Evolutionary conservation across 2,113 vertebrate genomes (phyloP), one percentile per base, ranked within the genome.

Genomic region (Ceyx cyanopectus): DNA sequence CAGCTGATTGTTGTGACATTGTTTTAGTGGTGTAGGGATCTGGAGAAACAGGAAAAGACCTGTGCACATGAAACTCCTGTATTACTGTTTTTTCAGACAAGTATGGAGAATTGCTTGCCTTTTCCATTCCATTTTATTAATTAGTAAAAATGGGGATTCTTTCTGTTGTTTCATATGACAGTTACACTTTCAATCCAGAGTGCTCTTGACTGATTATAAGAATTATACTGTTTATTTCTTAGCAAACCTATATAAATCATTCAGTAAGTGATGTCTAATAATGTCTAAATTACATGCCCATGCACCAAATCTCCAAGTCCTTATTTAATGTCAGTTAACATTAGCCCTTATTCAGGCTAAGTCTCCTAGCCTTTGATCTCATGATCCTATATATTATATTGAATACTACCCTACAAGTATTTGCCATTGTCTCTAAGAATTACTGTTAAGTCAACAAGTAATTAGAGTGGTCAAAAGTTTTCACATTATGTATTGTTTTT

Each of bases 401-500:
- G 87, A 94, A 66, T 92, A 62, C 6, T 85, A 80, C 54, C 92
- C 92, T 87, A 66, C 85, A 95, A 93, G 66, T 63, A 30, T 88
- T 94, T 96, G 73, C 82, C 54, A 75, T 73, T 79, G 26, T 92
- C 63, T 96, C 32, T 80, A 92, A 86, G 72, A 91, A 76, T 63
- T 46, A 43, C n/a, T n/a, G 56, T 89, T 73, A 89, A 61, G 77
- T 96, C 73, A 95, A 89, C 95, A 97, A 97, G 85, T 90, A 97
- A 95, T 96, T 96, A 94, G 58, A 80, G 6, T 73, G 29, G 56
- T 92, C 85, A 93, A 91, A 94, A 83, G 41, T 53, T 80, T 84
- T 91, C 66, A 30, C 41, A 11, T 50, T 61, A 37, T 29, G 2
- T 24, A 89, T 78, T 93, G 67, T 89, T 80, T 77, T 65, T 96